Evolutionary conservation across 2,113 vertebrate species (phyloP), one percentile per base, ranked within the genome.

Genomic region (Porphyrio hochstetteri): DNA sequence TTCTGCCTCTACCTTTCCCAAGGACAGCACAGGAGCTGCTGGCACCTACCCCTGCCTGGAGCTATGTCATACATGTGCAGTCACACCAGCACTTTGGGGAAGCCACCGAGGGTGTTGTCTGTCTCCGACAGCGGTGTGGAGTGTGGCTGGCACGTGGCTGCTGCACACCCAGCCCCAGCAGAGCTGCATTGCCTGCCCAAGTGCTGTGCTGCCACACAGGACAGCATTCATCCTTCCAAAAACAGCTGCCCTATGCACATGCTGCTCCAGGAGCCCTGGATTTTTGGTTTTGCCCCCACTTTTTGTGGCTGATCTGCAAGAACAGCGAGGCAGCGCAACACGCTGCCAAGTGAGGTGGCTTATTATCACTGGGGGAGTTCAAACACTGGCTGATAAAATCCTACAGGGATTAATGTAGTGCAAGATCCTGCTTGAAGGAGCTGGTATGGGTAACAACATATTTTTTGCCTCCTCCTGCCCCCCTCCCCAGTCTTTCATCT

Each of bases 91-190:
- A 16, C 28, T 81, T 81, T 59, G 0, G 6, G 78, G 53, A 71
- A 74, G 78, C 8, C 53, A 50, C n/a, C 1, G 16, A 31, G 28
- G 23, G 31, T 36, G n/a, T 2, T 61, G 44, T 5, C 40, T 50
- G 18, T 46, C 14, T 28, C 31, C 3, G 1, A 14, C 67, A 71
- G 29, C 1, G 1, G 28, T 0, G 1, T 16, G 29, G 48, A 70
- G 35, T 0, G 0, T 18, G 24, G 55, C 33, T 0, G 0, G 46
- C 2, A 4, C 4, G 1, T 3, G 61, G 52, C n/a, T 53, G 50
- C 70, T 53, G 50, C 70, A 44, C 38, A 14, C 13, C 11, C 0
- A 1, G 27, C 5, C 14, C 35, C 5, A 3, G 1, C 44, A 27
- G 25, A 76, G 44, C 67, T 56, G 67, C 6, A 2, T 4, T 0